Evolutionary conservation across 2,797 vertebrate genomes (phyloP), one percentile per base, ranked within the genome.

Genomic region (Pelodytes ibericus): DNA sequence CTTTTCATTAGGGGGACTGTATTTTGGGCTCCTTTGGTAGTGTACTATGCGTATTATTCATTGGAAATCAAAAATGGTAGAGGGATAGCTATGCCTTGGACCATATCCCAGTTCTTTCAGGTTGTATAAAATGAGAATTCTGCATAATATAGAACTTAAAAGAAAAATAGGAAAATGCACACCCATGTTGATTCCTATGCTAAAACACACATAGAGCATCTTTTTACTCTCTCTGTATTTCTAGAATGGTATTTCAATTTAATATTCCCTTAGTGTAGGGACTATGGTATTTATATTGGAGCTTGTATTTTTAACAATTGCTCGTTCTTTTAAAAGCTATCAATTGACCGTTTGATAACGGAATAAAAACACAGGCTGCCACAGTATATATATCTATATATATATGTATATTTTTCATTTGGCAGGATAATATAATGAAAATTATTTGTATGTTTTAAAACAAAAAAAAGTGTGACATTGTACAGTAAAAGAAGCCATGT

Each of bases 241-340:
- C 96, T 99, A 99, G 96, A 96, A 98, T 95, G 96, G 96, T 98
- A 98, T 99, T 99, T 98, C 96, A 98, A 98, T 97, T 98, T 96
- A 96, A 96, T 99, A 97, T 99, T 98, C 96, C 98, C 95, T 95
- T 98, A 98, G 96, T 95, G 95, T 99, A 98, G 97, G 95, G 95
- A 97, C 95, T 96, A 98, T 98, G 98, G 96, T 99, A 98, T 99
- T 99, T 99, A 99, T 99, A 99, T 98, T 96, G 96, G 98, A 96
- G 95, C 96, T 98, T 95, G 97, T 99, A 98, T 98, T 99, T 99
- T 99, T 97, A 97, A 98, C 94, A 98, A 96, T 99, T 97, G 96
- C 95, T 99, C 96, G 96, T 98, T 98, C 95, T 97, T 95, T 97
- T 78, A 91, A 93, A 96, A 98, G 97, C 95, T 99, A 96, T 96